Evolutionary conservation across 53 echinoderm and acorn worm genomes (phyloP).

Genomic region (Arbacia lixula): DNA sequence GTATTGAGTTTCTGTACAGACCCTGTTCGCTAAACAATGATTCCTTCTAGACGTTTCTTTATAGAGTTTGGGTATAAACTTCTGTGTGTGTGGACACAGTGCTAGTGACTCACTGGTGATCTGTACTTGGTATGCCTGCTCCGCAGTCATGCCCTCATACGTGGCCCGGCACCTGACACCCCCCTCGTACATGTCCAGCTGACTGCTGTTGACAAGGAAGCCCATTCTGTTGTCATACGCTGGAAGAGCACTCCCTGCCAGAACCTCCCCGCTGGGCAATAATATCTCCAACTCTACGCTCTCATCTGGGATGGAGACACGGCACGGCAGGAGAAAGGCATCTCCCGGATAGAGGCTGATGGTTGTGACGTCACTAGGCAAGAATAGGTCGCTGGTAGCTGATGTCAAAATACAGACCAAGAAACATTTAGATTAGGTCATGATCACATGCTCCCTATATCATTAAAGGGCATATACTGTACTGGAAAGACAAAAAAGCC

Average conservation of each 20-base stretch:
- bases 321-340: conserved; percentile 50
- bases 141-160: neutral
- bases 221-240: neutral
- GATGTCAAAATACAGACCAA: too few relatives aligned
- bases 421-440: too few relatives aligned
- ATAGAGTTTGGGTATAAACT: too few relatives aligned
- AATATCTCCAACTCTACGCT: neutral
- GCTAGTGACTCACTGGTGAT: conserved; percentile 32
- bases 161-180: neutral
- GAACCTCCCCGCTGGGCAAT: neutral
- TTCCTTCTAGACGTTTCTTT: too few relatives aligned
- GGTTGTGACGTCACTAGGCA: conserved; percentile 1
- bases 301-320: neutral
- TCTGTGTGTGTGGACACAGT: too few relatives aligned
- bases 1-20: too few relatives aligned
- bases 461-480: too few relatives aligned
- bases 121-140: conserved; percentile 8
- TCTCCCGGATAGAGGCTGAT: conserved; percentile 39
- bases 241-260: neutral
- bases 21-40: too few relatives aligned
- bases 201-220: neutral
- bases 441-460: too few relatives aligned
- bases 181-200: neutral
- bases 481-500: too few relatives aligned
- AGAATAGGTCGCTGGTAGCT: conserved; percentile 26